Evolutionary conservation across 2,888 invertebrate genomes (phyloP).

Genomic region (Luffia ferchaultella): DNA sequence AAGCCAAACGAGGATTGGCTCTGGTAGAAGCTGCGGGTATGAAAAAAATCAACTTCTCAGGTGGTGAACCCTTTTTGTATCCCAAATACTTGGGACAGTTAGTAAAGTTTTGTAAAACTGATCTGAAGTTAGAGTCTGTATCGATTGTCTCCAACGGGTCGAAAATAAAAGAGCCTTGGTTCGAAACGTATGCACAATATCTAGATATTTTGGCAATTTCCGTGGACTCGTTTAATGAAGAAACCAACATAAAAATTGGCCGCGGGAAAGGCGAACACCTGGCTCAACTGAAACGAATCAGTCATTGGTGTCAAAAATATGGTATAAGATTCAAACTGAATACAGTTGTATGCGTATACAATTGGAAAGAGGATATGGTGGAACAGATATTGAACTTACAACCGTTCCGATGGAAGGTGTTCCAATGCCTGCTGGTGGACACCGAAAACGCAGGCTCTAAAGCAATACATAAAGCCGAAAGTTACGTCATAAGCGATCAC

Average conservation of each 20-base stretch:
- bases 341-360: constrained; percentile 8
- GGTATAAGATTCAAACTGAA: constrained; percentile 7
- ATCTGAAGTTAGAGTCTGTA: constrained; percentile 6
- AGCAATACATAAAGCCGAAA: constrained; percentile 5
- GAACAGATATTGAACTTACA: constrained; percentile 3
- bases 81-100: constrained; percentile 8
- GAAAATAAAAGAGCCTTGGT: no score
- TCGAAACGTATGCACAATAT: no score
- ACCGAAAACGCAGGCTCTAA: constrained; percentile 6
- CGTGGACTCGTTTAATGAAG: constrained; percentile 8
- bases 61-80: constrained; percentile 9
- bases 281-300: constrained; percentile 1
- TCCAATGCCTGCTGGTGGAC: constrained; percentile 8
- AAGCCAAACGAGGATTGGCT: constrained; percentile 42
- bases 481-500: constrained; percentile 1
- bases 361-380: constrained; percentile 9
- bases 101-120: constrained; percentile 6
- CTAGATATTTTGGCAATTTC: no score
- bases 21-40: constrained; percentile 28
- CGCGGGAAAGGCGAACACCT: constrained; percentile 8
- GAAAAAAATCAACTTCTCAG: constrained; percentile 10
- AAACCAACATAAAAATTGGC: constrained; percentile 7
- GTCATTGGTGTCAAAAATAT: constrained; percentile 9
- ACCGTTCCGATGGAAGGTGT: constrained; percentile 9
- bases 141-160: constrained; percentile 10